phyloP scores from a whole-genome alignment of 2,113 vertebrate species.

The Tragelaphus buxtoni region DNA sequence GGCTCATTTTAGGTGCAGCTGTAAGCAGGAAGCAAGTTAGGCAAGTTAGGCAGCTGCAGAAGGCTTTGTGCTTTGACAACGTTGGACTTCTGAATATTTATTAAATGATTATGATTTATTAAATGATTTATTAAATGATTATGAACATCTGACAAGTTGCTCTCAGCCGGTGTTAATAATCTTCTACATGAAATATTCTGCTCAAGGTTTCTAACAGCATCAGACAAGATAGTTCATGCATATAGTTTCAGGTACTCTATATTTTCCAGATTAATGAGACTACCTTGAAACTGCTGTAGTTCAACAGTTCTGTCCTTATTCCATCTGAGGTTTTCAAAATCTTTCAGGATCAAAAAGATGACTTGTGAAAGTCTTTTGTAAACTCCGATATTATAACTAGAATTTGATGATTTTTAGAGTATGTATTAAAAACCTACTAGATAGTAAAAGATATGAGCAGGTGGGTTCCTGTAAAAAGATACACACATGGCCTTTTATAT shows the following conservation, averaged over 20 bases:
- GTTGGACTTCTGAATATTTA: not conserved
- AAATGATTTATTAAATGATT: not conserved
- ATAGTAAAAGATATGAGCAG: not conserved
- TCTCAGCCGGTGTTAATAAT: not conserved
- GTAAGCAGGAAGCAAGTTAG: not conserved
- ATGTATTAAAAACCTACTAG: not conserved
- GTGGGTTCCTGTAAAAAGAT: not conserved
- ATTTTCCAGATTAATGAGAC: not conserved
- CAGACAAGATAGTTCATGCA: not conserved
- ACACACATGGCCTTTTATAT: not conserved
- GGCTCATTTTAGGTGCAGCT: not conserved
- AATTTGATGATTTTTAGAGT: not conserved
- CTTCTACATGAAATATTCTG: not conserved
- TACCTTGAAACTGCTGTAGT: not conserved
- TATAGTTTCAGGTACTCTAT: not conserved
- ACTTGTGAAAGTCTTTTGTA: not conserved
- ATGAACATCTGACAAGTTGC: not conserved
- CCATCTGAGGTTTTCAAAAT: slow-evolving; percentile 18
- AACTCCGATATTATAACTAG: not conserved
- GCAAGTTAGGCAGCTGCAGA: too few relatives aligned
- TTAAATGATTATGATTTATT: too few relatives aligned
- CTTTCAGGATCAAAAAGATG: slow-evolving; percentile 23
- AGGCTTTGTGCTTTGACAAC: not conserved
- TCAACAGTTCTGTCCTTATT: not conserved
- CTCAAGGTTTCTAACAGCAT: not conserved